Evolutionary conservation across 2,113 vertebrate genomes (phyloP).

Genomic region (Helogale parvula): DNA sequence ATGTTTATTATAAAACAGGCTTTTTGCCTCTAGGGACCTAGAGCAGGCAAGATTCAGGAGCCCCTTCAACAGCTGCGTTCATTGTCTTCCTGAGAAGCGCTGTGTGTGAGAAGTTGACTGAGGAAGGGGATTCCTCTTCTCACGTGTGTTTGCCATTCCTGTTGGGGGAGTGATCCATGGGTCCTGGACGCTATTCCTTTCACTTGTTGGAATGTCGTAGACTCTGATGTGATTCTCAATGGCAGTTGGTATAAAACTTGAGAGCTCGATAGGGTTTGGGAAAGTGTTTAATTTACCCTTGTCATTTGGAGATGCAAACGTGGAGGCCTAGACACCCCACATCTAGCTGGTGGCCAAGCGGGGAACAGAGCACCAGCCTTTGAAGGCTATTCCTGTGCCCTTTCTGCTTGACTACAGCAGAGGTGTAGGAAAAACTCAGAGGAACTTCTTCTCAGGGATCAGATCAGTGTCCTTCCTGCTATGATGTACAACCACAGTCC

Average conservation of each 20-base stretch:
- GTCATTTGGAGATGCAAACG: not conserved
- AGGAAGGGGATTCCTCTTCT: not conserved
- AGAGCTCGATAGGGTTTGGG: not conserved
- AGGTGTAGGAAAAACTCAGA: not conserved
- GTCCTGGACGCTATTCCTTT: not conserved
- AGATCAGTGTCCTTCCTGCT: not conserved
- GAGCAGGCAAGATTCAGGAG: not conserved
- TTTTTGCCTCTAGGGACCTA: not conserved
- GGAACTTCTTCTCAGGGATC: not conserved
- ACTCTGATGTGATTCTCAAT: not conserved
- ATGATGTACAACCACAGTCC: not conserved
- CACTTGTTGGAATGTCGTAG: not conserved
- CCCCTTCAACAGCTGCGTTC: not conserved
- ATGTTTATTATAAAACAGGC: not conserved
- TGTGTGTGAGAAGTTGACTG: fast-evolving
- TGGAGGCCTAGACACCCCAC: not conserved
- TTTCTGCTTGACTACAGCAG: not conserved
- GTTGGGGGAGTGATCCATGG: fast-evolving
- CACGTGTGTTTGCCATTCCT: not conserved
- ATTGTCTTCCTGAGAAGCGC: not conserved
- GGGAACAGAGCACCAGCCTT: not conserved
- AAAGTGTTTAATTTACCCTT: not conserved
- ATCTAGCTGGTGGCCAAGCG: not conserved
- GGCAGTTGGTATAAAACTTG: not conserved
- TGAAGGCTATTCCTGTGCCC: not conserved